phyloP scores from a whole-genome alignment of 2,888 invertebrate genomes.

The Drosophila pseudotalamancana region DNA sequence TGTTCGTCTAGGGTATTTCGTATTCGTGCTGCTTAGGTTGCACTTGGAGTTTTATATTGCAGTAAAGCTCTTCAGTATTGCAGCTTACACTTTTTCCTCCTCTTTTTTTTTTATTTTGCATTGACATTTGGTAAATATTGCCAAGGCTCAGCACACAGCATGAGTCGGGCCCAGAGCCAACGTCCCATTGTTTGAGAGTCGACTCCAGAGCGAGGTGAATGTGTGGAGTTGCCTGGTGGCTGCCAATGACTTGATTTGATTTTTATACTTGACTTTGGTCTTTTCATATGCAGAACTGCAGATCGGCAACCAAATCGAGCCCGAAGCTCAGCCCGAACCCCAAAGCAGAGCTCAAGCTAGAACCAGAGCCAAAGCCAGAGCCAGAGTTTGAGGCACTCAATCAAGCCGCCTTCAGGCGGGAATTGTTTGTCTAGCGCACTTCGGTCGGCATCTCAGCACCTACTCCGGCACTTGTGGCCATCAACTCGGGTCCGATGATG shows the following conservation, averaged over 20 bases:
- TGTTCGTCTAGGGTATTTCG: constrained; percentile 25
- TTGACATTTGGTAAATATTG: constrained; percentile 81
- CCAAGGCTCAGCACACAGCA: constrained; percentile 57
- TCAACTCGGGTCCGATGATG: constrained; percentile 10
- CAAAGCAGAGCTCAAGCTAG: not conserved
- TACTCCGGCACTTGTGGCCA: constrained; percentile 24
- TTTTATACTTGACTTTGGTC: constrained; percentile 65
- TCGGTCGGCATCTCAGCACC: constrained; percentile 41
- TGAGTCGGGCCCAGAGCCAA: constrained; percentile 37
- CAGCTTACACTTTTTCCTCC: constrained; percentile 55
- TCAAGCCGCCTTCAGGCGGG: constrained; percentile 65
- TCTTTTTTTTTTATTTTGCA: constrained; percentile 56
- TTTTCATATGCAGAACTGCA: constrained; percentile 38
- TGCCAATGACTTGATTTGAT: constrained; percentile 77
- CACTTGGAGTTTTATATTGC: constrained; percentile 23
- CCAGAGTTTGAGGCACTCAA: constrained; percentile 59
- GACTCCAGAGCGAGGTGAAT: constrained; percentile 35
- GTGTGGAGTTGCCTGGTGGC: constrained; percentile 50
- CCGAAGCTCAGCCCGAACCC: constrained; percentile 1
- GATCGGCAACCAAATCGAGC: constrained; percentile 3
- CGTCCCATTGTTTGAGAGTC: constrained; percentile 21
- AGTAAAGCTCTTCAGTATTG: constrained; percentile 45
- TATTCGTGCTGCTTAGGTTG: not conserved
- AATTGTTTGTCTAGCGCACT: constrained; percentile 74
- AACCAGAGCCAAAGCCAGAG: not conserved